Evolutionary conservation across 2,888 invertebrate species (phyloP).

Genomic region (Agrenia bidenticulata): DNA sequence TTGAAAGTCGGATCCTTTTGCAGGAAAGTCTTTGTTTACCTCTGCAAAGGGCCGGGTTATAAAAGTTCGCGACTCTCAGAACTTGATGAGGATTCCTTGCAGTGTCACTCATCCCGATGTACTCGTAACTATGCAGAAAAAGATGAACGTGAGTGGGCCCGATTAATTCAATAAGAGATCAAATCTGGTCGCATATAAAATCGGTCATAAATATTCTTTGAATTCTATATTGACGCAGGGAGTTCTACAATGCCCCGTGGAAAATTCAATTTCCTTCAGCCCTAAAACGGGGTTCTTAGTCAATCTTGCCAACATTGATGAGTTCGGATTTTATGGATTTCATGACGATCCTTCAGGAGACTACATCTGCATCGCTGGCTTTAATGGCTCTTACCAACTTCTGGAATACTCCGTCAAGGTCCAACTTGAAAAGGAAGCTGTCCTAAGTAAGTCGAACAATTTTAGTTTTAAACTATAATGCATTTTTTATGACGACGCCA

Average conservation of each 20-base stretch:
- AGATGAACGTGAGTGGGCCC: conserved; percentile 8
- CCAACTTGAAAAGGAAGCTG: neutral
- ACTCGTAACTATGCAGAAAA: conserved; percentile 43
- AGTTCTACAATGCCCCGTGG: conserved; percentile 40
- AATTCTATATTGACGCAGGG: too few relatives aligned
- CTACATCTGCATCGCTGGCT: conserved; percentile 33
- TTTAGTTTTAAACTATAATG: too few relatives aligned
- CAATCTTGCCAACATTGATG: conserved; percentile 10
- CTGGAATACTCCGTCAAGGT: conserved; percentile 5
- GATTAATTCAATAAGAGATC: too few relatives aligned
- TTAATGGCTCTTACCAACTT: conserved; percentile 23
- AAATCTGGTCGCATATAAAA: too few relatives aligned
- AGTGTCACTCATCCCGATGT: conserved; percentile 41
- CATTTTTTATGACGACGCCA: conserved; percentile 24
- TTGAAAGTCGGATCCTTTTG: too few relatives aligned
- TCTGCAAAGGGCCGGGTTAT: conserved; percentile 32
- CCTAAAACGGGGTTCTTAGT: conserved; percentile 43
- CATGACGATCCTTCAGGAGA: conserved; percentile 24
- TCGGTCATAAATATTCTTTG: too few relatives aligned
- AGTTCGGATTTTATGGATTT: conserved; percentile 30
- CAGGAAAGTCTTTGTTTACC: conserved; percentile 44
- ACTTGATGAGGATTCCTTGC: conserved; percentile 41
- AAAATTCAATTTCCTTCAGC: conserved; percentile 40
- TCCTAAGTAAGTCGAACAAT: neutral
- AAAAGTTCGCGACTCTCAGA: conserved; percentile 20